Base-by-base conservation (phyloP, 2,113 vertebrate species). In the Megalops atlanticus region DNA sequence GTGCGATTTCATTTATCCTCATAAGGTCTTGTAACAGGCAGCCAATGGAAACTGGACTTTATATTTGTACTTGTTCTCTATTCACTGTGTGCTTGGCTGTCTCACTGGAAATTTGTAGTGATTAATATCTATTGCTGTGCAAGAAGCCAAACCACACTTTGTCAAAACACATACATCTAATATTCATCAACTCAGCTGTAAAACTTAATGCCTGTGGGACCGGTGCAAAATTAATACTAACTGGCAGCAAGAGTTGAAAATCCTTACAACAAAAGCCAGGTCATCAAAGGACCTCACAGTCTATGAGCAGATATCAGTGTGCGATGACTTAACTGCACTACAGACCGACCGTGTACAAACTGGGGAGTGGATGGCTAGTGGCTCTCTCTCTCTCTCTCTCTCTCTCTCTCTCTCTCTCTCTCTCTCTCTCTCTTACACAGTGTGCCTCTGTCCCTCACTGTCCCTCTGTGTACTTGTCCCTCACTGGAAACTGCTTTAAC, bases 111-210 rank as follows among this genome's bases (percentile, higher is more conserved):
- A 64, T 27, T 10, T 64, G 58, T 11, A 31, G n/a, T 64, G 58
- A 64, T 64, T 64, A 64, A 64, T 64, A 64, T 31, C 58, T 10
- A n/a, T 31, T 1, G n/a, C n/a, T 10, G 58, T 11, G n/a, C 58
- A 31, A 64, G 58, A 64, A n/a, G 58, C 18, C 58, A 64, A 64
- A 64, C 58, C 58, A 64, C 58, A 31, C 58, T 64, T 64, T 64
- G 58, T 64, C 58, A 64, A 64, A 64, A 64, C n/a, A 64, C 21
- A n/a, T 64, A 31, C 5, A 64, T 64, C n/a, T 52, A 52, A 31
- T 64, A 10, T 64, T 64, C 58, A 64, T 64, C 58, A 64, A 24
- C 58, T 27, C 24, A 24, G 58, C 58, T 64, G 58, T 31, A 64
- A 31, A 64, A 31, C 31, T 24, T 24, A 11, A 11, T 64, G 31